Conservation (phyloP, 2,888 invertebrate species). For the Morpho helenor region DNA sequence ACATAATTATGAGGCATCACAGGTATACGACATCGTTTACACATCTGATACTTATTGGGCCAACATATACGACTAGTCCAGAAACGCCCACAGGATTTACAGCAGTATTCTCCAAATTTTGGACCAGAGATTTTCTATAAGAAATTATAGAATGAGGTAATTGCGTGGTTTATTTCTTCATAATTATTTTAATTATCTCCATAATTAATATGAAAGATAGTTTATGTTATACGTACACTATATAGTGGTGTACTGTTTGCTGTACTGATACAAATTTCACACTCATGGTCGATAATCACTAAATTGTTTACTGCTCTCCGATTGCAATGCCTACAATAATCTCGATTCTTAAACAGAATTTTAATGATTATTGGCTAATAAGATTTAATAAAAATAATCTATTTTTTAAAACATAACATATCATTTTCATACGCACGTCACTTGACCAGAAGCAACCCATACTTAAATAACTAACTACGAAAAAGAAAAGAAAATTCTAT, state of each 20-base stretch:
- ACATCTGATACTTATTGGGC: slow-evolving; percentile 37
- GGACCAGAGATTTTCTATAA: slow-evolving; percentile 16
- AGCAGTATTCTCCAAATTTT: slow-evolving; percentile 40
- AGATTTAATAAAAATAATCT: too few species aligned
- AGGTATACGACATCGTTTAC: slow-evolving; percentile 32
- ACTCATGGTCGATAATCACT: slow-evolving; percentile 4
- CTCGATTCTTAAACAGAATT: neutral
- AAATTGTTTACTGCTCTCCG: slow-evolving; percentile 2
- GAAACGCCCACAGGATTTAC: slow-evolving; percentile 35
- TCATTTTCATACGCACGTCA: neutral
- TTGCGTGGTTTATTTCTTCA: too few species aligned
- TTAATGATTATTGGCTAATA: neutral
- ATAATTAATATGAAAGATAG: too few species aligned
- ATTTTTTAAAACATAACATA: too few species aligned
- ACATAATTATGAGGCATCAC: slow-evolving; percentile 38
- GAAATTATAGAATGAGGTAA: neutral
- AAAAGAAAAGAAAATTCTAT: neutral
- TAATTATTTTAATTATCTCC: too few species aligned
- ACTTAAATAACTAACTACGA: neutral
- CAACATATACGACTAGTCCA: slow-evolving; percentile 47
- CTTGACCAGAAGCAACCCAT: slow-evolving; percentile 8
- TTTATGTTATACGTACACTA: neutral
- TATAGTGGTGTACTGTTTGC: neutral
- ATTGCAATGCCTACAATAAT: neutral
- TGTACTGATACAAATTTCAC: slow-evolving; percentile 4